phyloP scores from a whole-genome alignment of 2,113 vertebrate species.

The Cygnus buccinator region DNA sequence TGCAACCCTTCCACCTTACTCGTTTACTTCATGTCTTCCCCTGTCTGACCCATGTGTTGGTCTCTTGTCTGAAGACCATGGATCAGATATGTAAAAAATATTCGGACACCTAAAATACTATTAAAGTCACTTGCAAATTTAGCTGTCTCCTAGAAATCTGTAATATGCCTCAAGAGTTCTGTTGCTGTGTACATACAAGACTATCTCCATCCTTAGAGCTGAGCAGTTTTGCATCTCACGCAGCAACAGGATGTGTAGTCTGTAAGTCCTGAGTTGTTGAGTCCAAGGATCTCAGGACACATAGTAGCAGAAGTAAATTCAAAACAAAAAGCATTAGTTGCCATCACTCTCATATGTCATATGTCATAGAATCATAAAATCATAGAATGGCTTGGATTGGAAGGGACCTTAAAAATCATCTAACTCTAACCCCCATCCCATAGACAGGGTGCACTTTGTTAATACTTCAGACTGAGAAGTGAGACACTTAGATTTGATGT shows the following conservation, averaged over 20 bases:
- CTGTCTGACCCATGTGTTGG: background rate
- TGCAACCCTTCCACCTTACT: background rate
- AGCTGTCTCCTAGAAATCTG: background rate
- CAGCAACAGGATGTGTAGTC: fast-evolving
- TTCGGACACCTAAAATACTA: background rate
- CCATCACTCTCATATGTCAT: background rate
- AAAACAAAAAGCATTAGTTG: background rate
- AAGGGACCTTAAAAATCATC: too few relatives aligned
- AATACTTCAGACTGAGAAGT: background rate
- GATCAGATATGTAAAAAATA: background rate
- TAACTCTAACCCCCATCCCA: too few relatives aligned
- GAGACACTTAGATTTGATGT: background rate
- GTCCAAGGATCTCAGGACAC: background rate
- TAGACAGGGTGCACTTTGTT: background rate
- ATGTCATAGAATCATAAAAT: too few relatives aligned
- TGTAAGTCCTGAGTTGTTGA: background rate
- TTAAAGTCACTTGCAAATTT: background rate
- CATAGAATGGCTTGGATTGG: too few relatives aligned
- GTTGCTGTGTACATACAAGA: background rate
- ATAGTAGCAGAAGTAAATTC: background rate
- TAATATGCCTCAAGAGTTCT: background rate
- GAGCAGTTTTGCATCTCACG: background rate
- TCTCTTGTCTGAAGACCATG: background rate
- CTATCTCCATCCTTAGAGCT: background rate
- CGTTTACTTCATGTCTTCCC: background rate